Conservation (phyloP, 2,888 invertebrate genomes). For the Brenthis daphne region DNA sequence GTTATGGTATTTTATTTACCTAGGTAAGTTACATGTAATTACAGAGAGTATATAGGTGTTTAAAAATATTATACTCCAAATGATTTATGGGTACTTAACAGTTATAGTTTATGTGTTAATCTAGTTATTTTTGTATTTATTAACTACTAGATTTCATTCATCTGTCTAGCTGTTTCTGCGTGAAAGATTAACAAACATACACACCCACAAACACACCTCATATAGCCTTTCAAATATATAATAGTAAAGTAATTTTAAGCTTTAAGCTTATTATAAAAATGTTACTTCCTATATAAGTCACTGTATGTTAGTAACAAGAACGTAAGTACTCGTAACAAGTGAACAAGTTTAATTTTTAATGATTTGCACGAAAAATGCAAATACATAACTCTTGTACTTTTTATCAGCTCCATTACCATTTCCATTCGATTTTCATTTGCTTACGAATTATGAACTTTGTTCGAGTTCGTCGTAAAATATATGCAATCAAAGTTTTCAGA, state of each 20-base stretch:
- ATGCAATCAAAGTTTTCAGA: constrained; percentile 56
- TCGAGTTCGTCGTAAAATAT: constrained; percentile 42
- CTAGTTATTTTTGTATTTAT: too few relatives aligned
- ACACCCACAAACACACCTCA: too few relatives aligned
- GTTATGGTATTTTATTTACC: constrained; percentile 1
- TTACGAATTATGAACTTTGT: constrained; percentile 29
- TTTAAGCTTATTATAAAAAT: not conserved
- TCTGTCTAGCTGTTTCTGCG: too few relatives aligned
- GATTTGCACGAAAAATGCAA: constrained; percentile 1
- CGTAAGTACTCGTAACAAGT: not conserved
- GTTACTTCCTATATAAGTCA: not conserved
- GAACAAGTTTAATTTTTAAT: not conserved
- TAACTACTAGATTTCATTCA: too few relatives aligned
- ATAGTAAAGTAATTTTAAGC: too few relatives aligned
- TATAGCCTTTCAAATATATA: too few relatives aligned
- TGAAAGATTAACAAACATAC: too few relatives aligned
- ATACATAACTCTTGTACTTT: constrained; percentile 9
- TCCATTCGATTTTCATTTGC: constrained; percentile 25
- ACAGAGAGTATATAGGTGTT: too few relatives aligned
- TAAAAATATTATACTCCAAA: too few relatives aligned
- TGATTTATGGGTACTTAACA: too few relatives aligned
- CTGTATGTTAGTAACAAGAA: not conserved
- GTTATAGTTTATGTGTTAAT: too few relatives aligned
- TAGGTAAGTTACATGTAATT: too few relatives aligned
- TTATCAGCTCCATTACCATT: constrained; percentile 9